Evolutionary conservation across 2,888 invertebrate genomes (phyloP), one percentile per base, ranked within the genome.

Genomic region (Apamea epomidion): DNA sequence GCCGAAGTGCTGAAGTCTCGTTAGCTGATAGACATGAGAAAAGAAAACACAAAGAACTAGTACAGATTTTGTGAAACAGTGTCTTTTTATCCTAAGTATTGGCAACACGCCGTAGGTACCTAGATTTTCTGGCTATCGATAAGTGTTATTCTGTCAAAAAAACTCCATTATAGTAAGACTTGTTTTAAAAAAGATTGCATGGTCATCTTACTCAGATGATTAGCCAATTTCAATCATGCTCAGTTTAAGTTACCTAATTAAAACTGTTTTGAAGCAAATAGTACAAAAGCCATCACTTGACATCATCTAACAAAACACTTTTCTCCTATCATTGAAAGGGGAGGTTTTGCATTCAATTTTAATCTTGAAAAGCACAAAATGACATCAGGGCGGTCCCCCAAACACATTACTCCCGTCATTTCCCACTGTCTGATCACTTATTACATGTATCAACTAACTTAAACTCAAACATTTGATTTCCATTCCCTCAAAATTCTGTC

Each of bases 371-470:
- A n/a, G 18, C n/a, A 45, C 54, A 45, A 62, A 62, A 62, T 68
- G 32, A 70, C 77, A 60, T 70, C 21, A 60, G 32, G 37, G 60
- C n/a, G 58, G 18, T n/a, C 78, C 73, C 80, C 81, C 37, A 83
- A 89, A 86, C 74, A 84, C 78, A 90, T 93, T 92, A 91, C 89
- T 88, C 76, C 70, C 80, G 86, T 87, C 87, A 94, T 94, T 93
- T 93, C 92, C 93, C 83, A 78, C 84, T 85, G 87, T 87, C 83
- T 87, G 91, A 86, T 87, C 84, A 87, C 90, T 93, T 88, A 91
- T 94, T 92, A 91, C 92, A 92, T 91, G 92, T 94, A 94, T 94
- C 93, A 92, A 90, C 91, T 89, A 83, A 87, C 89, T 91, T 89
- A 91, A 89, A 86, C 87, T 86, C 84, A 86, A 86, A 87, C 88